Conservation (phyloP, 2,113 vertebrate species). For the Erythrocercus mccallii region DNA sequence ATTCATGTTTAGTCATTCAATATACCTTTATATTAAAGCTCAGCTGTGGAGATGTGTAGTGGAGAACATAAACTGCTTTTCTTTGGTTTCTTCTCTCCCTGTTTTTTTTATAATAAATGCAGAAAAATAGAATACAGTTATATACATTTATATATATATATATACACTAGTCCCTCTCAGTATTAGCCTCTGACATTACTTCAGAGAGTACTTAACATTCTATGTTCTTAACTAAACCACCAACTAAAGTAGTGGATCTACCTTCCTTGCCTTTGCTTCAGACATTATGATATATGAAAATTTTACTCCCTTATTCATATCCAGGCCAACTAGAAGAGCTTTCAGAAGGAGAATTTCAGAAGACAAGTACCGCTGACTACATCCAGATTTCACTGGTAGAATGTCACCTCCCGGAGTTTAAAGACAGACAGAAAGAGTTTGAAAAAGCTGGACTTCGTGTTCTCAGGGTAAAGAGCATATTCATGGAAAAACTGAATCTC, state of each 20-base stretch:
- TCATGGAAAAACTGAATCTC: not conserved
- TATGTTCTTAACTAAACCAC: not conserved
- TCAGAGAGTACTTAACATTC: not conserved
- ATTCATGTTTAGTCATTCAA: not conserved
- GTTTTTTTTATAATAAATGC: not conserved
- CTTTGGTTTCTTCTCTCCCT: not conserved
- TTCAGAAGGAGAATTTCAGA: not conserved
- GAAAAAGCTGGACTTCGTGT: slow-evolving; percentile 33
- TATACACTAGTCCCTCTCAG: not conserved
- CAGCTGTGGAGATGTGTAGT: not conserved
- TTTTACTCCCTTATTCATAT: not conserved
- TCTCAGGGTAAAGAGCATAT: slow-evolving; percentile 69
- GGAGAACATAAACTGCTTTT: not conserved
- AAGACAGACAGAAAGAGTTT: slow-evolving; percentile 15
- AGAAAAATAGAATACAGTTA: not conserved
- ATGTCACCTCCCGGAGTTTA: not conserved
- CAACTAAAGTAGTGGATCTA: not conserved
- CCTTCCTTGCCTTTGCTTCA: not conserved
- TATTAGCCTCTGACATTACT: not conserved
- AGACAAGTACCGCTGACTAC: fast-evolving
- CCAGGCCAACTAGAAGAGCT: slow-evolving; percentile 38
- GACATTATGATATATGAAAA: not conserved
- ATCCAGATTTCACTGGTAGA: not conserved
- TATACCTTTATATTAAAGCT: not conserved
- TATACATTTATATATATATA: not conserved